These are phyloP conservation scores for Craseonycteris thonglongyai DNA, from an alignment of 2,113 vertebrate genomes.

Conservation along the genomic window DNA sequence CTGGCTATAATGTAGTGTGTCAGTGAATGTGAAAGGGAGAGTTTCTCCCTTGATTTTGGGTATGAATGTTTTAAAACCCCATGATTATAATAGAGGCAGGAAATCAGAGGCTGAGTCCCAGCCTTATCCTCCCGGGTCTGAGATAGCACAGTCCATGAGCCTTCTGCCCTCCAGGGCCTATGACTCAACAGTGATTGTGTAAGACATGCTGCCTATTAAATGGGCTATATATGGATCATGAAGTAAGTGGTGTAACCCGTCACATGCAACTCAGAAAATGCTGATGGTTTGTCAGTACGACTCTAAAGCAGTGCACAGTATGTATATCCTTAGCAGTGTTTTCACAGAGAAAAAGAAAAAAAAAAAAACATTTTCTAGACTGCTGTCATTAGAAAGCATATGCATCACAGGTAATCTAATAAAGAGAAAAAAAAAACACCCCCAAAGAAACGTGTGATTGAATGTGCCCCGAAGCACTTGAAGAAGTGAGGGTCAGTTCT, in stretches of 20 bases:
- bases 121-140: not conserved
- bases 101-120: not conserved
- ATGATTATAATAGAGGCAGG: not conserved
- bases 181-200: not conserved
- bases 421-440: not conserved
- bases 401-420: not conserved
- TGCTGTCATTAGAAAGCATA: not conserved
- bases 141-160: not conserved
- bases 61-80: not conserved
- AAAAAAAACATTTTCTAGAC: not conserved
- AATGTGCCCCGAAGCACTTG: too few relatives aligned
- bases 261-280: not conserved
- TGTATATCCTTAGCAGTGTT: not conserved
- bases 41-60: not conserved
- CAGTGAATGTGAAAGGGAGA: not conserved
- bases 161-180: not conserved
- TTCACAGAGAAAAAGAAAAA: not conserved
- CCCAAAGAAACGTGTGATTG: not conserved
- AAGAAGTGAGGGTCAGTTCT: not conserved
- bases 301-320: not conserved
- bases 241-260: not conserved
- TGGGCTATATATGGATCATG: not conserved
- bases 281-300: not conserved
- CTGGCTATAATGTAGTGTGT: not conserved
- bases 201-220: not conserved